Base-by-base conservation (phyloP, 2,113 vertebrate species). In the Colius striatus region DNA sequence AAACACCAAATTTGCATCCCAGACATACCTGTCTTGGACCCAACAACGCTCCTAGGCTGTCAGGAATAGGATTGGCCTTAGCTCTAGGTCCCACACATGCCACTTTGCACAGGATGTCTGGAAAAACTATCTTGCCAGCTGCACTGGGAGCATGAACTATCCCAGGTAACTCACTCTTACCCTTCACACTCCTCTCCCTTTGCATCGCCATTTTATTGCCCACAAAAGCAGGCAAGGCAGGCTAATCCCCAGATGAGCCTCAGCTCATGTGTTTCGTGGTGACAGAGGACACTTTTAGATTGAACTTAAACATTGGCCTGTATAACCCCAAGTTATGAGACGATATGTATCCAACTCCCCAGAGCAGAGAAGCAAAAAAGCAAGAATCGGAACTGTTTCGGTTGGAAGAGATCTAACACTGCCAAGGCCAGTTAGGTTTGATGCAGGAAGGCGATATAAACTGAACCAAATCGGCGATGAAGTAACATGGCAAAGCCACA, bases 401-500 rank as follows among this genome's bases (percentile, higher is more conserved):
- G 38, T 41, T 41, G 38, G 38, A 41, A 41, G 38, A 41, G 12
- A 41, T 12, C 38, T 41, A 41, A 10, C 38, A 41, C 12, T 41
- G 38, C 38, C 38, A 41, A 41, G 38, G 38, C 38, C 38, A 41
- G 38, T 41, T 41, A 41, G 38, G 38, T 41, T 41, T 41, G 54
- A 23, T 12, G 11, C 10, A 55, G 63, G 47, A 79, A 6, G 1
- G 3, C 27, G 43, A 29, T 0, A 1, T 4, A 41, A 83, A 19
- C 11, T 73, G 88, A 74, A 54, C 13, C 22, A 41, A 78, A 94
- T 54, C 16, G 0, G 0, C 2, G 0, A 17, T 5, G 32, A 78
- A 48, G 11, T 13, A 65, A 22, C 8, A 3, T 3, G 41, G 25
- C 45, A 32, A 34, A 71, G 76, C 55, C 48, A 19, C 36, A 20